These are phyloP conservation scores for Brotula barbata DNA, from an alignment of 2,797 vertebrate genomes.

Conservation along the genomic window DNA sequence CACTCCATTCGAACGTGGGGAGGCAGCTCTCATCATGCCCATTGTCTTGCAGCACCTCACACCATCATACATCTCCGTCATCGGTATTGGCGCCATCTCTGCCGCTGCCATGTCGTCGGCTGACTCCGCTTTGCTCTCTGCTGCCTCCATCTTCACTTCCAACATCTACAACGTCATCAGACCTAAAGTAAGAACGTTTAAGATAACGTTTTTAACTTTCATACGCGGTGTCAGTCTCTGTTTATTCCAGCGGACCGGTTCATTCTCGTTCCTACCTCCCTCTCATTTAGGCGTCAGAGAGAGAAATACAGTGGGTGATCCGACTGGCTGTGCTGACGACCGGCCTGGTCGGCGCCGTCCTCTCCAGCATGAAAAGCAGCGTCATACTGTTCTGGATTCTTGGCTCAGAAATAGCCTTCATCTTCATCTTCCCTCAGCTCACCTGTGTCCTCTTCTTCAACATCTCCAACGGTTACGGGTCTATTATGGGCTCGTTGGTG, in stretches of 20 bases:
- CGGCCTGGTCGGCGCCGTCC: not conserved
- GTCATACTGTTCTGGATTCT: not conserved
- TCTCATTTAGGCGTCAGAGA: not conserved
- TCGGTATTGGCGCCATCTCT: conserved; percentile 49
- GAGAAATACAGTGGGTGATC: not conserved
- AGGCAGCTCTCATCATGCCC: conserved; percentile 43
- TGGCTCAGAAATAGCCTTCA: not conserved
- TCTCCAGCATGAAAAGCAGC: not conserved
- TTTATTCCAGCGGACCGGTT: not conserved
- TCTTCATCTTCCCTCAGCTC: conserved; percentile 71
- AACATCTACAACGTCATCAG: conserved; percentile 52
- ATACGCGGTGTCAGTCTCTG: not conserved
- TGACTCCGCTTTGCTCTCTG: conserved; percentile 63
- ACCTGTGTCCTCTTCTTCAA: conserved; percentile 67
- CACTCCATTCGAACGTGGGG: conserved; percentile 38
- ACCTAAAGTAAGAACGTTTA: conserved; percentile 10
- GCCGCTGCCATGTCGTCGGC: conserved; percentile 57
- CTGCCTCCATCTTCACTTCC: conserved; percentile 53
- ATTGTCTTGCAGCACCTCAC: conserved; percentile 39
- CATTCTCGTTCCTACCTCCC: conserved; percentile 31
- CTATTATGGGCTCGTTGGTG: not conserved
- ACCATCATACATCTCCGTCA: conserved; percentile 35
- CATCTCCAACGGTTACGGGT: conserved; percentile 61
- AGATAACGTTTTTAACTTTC: too few relatives aligned
- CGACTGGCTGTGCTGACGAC: not conserved